Base-by-base conservation (phyloP, 1,140 invertebrate genomes). In the Aphelenchoides avenae region DNA sequence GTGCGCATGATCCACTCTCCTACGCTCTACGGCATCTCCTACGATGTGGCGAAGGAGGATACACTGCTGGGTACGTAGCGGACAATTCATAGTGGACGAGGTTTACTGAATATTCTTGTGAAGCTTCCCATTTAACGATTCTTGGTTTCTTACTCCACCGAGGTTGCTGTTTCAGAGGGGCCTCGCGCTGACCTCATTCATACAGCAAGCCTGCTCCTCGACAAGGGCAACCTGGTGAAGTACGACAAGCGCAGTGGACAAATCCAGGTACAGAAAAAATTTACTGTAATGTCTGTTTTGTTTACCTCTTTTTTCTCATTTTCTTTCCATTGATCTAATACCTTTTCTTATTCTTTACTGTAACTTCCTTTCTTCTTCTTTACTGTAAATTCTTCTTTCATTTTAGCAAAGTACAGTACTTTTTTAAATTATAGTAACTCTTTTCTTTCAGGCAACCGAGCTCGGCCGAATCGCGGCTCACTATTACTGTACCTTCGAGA, bases 401-500 rank as follows among this genome's bases (percentile, higher is more conserved):
- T 20, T 7, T 26, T 7, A n/a, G n/a, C n/a, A 51, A 49, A 51
- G 1, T 7, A 51, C 18, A 3, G 33, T 1, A 36, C 24, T 65
- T 69, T 37, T 62, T 79, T 5, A 9, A 7, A 15, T 27, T 58
- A 18, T n/a, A n/a, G n/a, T n/a, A n/a, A n/a, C n/a, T n/a, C n/a
- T n/a, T n/a, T n/a, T 58, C 4, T 34, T 59, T 54, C 41, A 60
- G 78, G 85, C 86, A 0, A 90, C 89, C 0, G 93, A 99, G 78
- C 79, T 97, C 5, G 95, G 94, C 9, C 84, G 94, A 42, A 99
- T 99, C 71, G 90, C 93, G 5, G 94, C 89, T 13, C 91, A 98
- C 80, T 98, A 89, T 81, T 99, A 99, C 79, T 91, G 91, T 65
- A 94, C 92, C 0, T 86, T 91, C 76, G 91, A 98, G 56, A 95